Base-by-base conservation (phyloP, 2,797 vertebrate genomes). In the Sebastolobus alascanus region DNA sequence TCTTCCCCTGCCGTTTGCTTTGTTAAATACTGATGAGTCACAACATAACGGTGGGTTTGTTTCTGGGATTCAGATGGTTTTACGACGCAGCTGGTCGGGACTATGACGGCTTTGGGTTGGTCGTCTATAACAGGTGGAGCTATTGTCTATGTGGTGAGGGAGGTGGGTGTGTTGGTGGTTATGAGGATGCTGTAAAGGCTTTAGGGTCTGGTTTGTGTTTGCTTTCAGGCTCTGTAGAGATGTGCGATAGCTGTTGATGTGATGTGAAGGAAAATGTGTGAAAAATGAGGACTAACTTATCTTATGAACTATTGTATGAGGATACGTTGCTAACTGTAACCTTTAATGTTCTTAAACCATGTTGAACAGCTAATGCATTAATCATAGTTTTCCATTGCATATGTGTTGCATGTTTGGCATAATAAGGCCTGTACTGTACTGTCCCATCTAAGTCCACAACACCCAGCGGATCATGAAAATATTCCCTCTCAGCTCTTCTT, bases 391-490 rank as follows among this genome's bases (percentile, higher is more conserved):
- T 33, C 9, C 14, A 65, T 38, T 35, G 14, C 20, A 67, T 40
- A 3, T 73, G 12, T 52, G 6, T 14, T 22, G 5, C 20, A 46
- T 71, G 59, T 13, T 64, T 81, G 40, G 35, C 29, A 33, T 52
- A 68, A 5, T 50, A 52, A 68, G 64, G 31, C 4, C 8, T 78
- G 33, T 22, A 5, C 59, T 75, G 9, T 14, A 54, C 37, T 6
- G 3, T 72, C 16, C 1, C 54, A 35, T 71, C 14, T 38, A 35
- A 72, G 5, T 77, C 29, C 33, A 55, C 64, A 71, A 55, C n/a
- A 22, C 58, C 22, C n/a, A 55, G 12, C 46, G 64, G 54, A 78
- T 73, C 60, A 33, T 75, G 77, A 69, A 83, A 79, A 79, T 67
- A 25, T 33, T 29, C 69, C 38, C 46, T 55, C 46, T 25, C 13